Base-by-base conservation (phyloP, 2,797 vertebrate species). In the Acanthurus tractus region DNA sequence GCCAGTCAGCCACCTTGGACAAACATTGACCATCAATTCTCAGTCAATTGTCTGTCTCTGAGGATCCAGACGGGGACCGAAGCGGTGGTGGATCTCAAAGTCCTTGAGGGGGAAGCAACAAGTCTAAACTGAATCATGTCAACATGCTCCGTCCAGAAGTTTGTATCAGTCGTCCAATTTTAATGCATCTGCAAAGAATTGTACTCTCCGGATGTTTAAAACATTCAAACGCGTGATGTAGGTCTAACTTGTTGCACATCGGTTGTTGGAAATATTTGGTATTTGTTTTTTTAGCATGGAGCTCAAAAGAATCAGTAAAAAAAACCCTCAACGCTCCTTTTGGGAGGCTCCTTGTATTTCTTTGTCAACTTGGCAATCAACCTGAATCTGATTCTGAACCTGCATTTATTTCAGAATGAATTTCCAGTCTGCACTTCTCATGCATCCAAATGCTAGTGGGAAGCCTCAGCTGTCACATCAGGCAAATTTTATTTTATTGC, bases 1-100 rank as follows among this genome's bases (percentile, higher is more conserved):
- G 91, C 94, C 90, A 89, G 94, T 93, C 94, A 93, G 92, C 86
- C 93, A 93, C 94, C 92, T 90, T 94, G 94, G 95, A 95, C 94
- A 97, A 97, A 97, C 94, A 96, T 95, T 96, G 96, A 95, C 95
- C 91, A 95, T 89, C 87, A 91, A 86, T 87, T 93, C 74, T 86
- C 84, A 84, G 85, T 88, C 79, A 92, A 87, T 88, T 88, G 88
- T 90, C 86, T 86, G 89, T 88, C 85, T 92, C 81, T 25, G 29
- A 75, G 63, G 74, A 53, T 77, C 61, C 82, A 81, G 76, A 11
- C 59, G 5, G 63, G 18, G 71, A 77, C 62, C 44, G 25, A 11
- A 45, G 66, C 40, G 3, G 49, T 70, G 53, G 72, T 64, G 66
- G 73, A 54, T 84, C 62, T 84, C 63, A 77, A 65, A 89, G 77